Percentiles rank a stretch among this genome's conserved stretches.
phyloP scores from a whole-genome alignment of 1,140 invertebrate species.

The Vanessa atalanta region DNA sequence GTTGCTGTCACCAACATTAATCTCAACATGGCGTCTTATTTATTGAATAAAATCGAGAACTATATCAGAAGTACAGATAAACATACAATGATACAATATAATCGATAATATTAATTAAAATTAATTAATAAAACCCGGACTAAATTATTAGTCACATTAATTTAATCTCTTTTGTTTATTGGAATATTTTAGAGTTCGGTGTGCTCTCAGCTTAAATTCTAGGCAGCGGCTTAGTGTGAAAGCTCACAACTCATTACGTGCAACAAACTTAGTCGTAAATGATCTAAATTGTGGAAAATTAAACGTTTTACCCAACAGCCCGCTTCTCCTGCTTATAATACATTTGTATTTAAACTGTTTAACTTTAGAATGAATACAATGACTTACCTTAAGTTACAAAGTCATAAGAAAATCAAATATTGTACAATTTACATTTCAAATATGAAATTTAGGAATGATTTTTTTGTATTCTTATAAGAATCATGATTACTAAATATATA shows the following conservation, averaged over 20 bases:
- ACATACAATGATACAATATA: too few relatives aligned
- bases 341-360: background rate
- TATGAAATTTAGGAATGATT: background rate
- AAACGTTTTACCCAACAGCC: background rate
- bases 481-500: too few relatives aligned
- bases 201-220: background rate
- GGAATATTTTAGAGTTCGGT: background rate
- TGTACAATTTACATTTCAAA: background rate
- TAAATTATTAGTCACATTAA: too few relatives aligned
- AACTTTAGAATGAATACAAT: background rate
- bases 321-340: conserved; percentile 1
- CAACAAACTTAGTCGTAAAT: conserved; percentile 18
- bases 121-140: too few relatives aligned
- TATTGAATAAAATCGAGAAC: too few relatives aligned
- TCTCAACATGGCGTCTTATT: too few relatives aligned
- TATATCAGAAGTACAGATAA: too few relatives aligned
- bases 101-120: too few relatives aligned
- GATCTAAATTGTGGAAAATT: conserved; percentile 7
- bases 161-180: too few relatives aligned
- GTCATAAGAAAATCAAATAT: background rate
- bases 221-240: conserved; percentile 15
- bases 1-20: too few relatives aligned
- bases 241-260: conserved; percentile 15
- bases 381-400: background rate
- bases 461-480: too few relatives aligned